Percentiles rank a stretch among this genome's conserved stretches.
Evolutionary conservation across 2,888 invertebrate species (phyloP).

Genomic region (Stenodema calcarata): DNA sequence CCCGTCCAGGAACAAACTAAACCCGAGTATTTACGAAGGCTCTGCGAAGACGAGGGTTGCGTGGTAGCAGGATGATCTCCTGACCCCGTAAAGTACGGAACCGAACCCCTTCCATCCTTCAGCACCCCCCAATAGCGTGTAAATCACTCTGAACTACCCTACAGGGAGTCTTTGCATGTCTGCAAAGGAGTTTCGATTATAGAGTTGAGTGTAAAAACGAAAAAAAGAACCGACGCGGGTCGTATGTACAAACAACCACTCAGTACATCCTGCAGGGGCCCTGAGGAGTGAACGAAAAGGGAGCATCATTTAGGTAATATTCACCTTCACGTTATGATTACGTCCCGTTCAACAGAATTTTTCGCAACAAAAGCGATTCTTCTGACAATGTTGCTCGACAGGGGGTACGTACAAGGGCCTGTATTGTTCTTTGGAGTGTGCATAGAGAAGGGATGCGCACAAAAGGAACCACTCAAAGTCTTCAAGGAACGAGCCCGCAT

Average conservation of each 20-base stretch:
- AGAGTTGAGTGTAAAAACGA: neutral
- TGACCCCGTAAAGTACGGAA: slow-evolving; percentile 5
- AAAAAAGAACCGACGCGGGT: neutral
- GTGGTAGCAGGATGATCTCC: neutral
- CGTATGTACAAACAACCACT: slow-evolving; percentile 24
- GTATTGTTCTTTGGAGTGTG: slow-evolving; percentile 14
- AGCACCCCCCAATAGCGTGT: neutral
- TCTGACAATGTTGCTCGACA: slow-evolving; percentile 5
- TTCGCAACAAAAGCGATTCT: neutral
- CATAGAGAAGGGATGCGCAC: neutral
- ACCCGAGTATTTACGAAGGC: too few species aligned
- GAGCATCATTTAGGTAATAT: neutral
- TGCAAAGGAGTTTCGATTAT: neutral
- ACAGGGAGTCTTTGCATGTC: slow-evolving; percentile 28
- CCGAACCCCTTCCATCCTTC: neutral
- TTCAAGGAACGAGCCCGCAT: slow-evolving; percentile 36
- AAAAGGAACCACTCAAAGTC: neutral
- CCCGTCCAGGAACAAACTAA: too few species aligned
- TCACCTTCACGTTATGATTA: slow-evolving; percentile 18
- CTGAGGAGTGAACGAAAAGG: neutral
- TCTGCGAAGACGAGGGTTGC: neutral
- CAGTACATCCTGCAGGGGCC: neutral
- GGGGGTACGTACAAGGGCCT: neutral
- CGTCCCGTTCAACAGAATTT: neutral
- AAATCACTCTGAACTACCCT: slow-evolving; percentile 28